Percentiles rank a stretch among this genome's conserved stretches.
These are phyloP conservation scores for Leucosticte australis DNA, from an alignment of 2,113 vertebrate genomes.

Conservation along the genomic window DNA sequence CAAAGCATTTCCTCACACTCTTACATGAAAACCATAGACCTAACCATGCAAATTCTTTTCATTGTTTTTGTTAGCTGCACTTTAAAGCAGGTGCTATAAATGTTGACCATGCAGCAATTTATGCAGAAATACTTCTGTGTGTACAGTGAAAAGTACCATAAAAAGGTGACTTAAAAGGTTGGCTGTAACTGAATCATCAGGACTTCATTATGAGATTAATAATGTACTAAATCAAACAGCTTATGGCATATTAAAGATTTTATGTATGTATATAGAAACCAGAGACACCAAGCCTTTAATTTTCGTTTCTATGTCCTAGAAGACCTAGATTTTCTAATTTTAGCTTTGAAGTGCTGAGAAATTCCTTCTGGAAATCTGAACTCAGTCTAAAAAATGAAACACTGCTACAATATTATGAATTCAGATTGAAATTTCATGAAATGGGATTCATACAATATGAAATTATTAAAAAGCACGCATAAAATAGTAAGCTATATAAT, in stretches of 20 bases:
- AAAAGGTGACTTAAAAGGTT: not conserved
- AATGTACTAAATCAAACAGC: not conserved
- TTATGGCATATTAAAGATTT: not conserved
- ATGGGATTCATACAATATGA: not conserved
- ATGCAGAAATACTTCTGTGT: not conserved
- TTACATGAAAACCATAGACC: not conserved
- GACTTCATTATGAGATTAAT: not conserved
- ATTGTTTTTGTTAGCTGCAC: not conserved
- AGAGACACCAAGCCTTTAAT: not conserved
- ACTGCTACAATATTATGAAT: not conserved
- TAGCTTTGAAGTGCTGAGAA: not conserved
- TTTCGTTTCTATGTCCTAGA: not conserved
- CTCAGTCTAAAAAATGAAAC: not conserved
- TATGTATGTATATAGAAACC: not conserved
- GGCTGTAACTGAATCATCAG: not conserved
- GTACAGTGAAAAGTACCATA: not conserved
- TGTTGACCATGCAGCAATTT: not conserved
- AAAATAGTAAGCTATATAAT: not conserved
- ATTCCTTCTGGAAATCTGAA: not conserved
- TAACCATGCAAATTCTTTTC: not conserved
- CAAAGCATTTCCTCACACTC: not conserved
- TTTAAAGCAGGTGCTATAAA: not conserved
- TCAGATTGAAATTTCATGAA: not conserved
- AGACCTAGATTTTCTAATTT: not conserved
- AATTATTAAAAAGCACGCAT: not conserved